Evolutionary conservation across 2,888 invertebrate genomes (phyloP), one percentile per base, ranked within the genome.

Genomic region (Trimorus sp.): DNA sequence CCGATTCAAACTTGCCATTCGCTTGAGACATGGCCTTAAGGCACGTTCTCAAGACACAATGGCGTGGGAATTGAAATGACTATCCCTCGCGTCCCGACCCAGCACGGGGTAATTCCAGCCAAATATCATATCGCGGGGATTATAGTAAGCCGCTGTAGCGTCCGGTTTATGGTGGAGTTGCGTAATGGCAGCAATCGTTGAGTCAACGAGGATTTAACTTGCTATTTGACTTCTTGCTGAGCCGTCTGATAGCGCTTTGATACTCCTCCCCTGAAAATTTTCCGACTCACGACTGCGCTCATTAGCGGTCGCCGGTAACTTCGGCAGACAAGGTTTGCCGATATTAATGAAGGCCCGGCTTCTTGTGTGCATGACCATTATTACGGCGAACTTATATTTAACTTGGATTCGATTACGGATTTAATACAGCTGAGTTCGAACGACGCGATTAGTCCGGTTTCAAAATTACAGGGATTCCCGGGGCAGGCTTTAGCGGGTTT

Each of bases 201-300:
- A 83, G 80, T 83, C 82, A 78, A 75, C 65, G 59, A 54, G 53
- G 83, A 82, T 83, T 83, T 75, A 76, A 86, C 83, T 84, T 84
- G 70, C 60, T 84, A 81, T 86, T 87, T 87, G 86, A 86, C 85
- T 86, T 85, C 84, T 84, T 83, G 74, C 73, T 59, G 74, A 71
- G 76, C 56, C 54, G 49, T 69, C 78, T 83, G 84, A 85, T 85
- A 81, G 79, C 76, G 78, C 80, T 85, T 86, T 83, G 81, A 84
- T 85, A 83, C 66, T 26, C 26, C 26, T 4, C 26, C 26, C 37
- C 69, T 36, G 37, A 54, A 66, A 78, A 74, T 60, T 69, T 51
- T 69, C 62, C 56, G 74, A 73, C 49, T 56, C 49, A 77, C 79
- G 54, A 38, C 59, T 51, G 45, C 16, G 78, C 83, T 84, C 82